These are phyloP conservation scores for Glyptemys insculpta DNA, from an alignment of 2,797 vertebrate genomes.

Conservation along the genomic window DNA sequence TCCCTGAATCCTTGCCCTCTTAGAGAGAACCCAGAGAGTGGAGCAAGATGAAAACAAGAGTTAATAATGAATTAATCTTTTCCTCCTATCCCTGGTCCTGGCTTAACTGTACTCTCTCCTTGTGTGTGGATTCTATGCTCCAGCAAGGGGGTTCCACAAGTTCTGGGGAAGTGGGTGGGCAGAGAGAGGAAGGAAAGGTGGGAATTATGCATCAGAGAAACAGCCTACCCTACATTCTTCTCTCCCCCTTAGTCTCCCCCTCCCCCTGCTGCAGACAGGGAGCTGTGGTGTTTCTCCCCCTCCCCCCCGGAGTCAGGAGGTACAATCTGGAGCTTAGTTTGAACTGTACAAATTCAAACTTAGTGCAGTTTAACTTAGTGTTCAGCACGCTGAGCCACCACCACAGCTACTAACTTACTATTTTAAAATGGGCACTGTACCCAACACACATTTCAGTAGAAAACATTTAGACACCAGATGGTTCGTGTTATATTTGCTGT, in stretches of 20 bases:
- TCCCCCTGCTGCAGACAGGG: not conserved
- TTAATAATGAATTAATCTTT: not conserved
- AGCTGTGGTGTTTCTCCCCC: not conserved
- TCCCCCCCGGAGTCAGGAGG: not conserved
- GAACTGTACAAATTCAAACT: not conserved
- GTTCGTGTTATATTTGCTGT: not conserved
- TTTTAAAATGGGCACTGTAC: fast-evolving
- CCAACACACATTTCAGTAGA: fast-evolving
- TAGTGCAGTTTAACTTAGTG: not conserved
- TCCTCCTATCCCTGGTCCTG: not conserved
- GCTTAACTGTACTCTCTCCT: not conserved
- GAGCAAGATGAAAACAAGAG: not conserved
- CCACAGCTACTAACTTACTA: fast-evolving
- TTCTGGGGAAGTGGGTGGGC: not conserved
- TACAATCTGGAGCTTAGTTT: not conserved
- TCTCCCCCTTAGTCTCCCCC: no score
- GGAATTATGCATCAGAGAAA: not conserved
- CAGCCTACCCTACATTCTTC: not conserved
- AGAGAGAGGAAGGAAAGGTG: not conserved
- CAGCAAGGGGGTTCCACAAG: not conserved
- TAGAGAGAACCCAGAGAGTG: not conserved
- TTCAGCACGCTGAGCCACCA: not conserved
- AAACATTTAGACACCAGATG: not conserved
- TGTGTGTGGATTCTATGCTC: not conserved
- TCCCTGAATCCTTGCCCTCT: fast-evolving